Evolutionary conservation across 2,888 invertebrate genomes (phyloP).

Genomic region (Thecocarcelia acutangulata): DNA sequence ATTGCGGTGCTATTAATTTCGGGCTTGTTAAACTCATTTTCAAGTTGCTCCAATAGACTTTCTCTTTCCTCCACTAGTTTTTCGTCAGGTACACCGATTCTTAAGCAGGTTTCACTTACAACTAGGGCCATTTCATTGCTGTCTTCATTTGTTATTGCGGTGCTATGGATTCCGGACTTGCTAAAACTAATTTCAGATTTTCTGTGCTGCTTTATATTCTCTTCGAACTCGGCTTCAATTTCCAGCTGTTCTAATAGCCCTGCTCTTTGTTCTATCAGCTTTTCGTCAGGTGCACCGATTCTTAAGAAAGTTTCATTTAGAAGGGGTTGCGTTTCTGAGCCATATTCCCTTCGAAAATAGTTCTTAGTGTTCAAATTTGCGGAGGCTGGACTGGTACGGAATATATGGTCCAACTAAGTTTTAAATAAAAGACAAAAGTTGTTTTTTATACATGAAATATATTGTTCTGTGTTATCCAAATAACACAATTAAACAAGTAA

Average conservation of each 20-base stretch:
- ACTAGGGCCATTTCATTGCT: background rate
- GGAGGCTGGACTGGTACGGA: background rate
- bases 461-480: no score
- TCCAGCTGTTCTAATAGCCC: slow-evolving; percentile 47
- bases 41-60: slow-evolving; percentile 40
- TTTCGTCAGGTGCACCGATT: slow-evolving; percentile 27
- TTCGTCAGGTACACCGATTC: slow-evolving; percentile 24
- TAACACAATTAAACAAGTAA: no score
- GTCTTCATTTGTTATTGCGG: background rate
- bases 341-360: background rate
- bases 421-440: no score
- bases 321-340: background rate
- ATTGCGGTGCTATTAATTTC: background rate
- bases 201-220: slow-evolving; percentile 7
- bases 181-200: slow-evolving; percentile 18
- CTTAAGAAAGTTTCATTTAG: background rate
- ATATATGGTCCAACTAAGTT: slow-evolving; percentile 19
- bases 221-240: slow-evolving; percentile 58
- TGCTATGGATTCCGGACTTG: slow-evolving; percentile 13
- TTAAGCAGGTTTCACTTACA: background rate
- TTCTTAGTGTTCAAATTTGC: no score
- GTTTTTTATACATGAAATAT: no score
- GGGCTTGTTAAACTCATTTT: slow-evolving; percentile 47
- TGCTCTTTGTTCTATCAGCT: background rate
- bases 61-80: background rate